A percentile compares a stretch with the other conserved stretches of the same genome.
Conservation (phyloP, 2,888 invertebrate genomes). For the Tetrapedia diversipes region DNA sequence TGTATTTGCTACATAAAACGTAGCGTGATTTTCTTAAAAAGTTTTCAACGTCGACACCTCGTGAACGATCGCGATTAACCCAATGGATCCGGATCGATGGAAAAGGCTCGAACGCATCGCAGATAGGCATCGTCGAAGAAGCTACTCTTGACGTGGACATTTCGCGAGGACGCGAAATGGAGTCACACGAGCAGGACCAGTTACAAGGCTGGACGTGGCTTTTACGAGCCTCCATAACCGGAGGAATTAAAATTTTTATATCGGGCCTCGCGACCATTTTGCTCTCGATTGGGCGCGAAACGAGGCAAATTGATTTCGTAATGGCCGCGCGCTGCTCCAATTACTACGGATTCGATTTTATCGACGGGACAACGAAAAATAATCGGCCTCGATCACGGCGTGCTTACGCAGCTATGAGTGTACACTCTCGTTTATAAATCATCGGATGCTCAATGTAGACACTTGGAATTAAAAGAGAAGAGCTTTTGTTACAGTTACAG, state of each 20-base stretch:
- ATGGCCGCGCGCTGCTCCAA: slow-evolving; percentile 45
- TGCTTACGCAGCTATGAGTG: no score
- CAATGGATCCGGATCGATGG: slow-evolving; percentile 15
- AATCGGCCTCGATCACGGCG: slow-evolving; percentile 23
- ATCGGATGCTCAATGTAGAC: no score
- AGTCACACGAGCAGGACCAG: not conserved
- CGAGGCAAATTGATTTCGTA: slow-evolving; percentile 51
- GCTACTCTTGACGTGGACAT: not conserved
- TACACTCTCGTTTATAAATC: no score
- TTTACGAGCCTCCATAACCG: slow-evolving; percentile 39
- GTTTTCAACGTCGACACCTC: not conserved
- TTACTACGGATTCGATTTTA: slow-evolving; percentile 49
- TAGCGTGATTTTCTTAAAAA: no score
- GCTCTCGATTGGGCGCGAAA: slow-evolving; percentile 48
- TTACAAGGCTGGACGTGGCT: slow-evolving; percentile 17
- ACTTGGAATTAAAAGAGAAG: no score
- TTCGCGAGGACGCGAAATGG: not conserved
- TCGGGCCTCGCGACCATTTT: slow-evolving; percentile 32
- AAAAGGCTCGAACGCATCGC: not conserved
- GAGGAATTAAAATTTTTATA: slow-evolving; percentile 50
- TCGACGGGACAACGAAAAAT: slow-evolving; percentile 45
- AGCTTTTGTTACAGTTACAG: no score
- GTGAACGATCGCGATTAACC: slow-evolving; percentile 43
- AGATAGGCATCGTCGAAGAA: not conserved
- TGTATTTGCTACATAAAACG: no score